Evolutionary conservation across 2,797 vertebrate genomes (phyloP).

Genomic region (Hybognathus amarus): DNA sequence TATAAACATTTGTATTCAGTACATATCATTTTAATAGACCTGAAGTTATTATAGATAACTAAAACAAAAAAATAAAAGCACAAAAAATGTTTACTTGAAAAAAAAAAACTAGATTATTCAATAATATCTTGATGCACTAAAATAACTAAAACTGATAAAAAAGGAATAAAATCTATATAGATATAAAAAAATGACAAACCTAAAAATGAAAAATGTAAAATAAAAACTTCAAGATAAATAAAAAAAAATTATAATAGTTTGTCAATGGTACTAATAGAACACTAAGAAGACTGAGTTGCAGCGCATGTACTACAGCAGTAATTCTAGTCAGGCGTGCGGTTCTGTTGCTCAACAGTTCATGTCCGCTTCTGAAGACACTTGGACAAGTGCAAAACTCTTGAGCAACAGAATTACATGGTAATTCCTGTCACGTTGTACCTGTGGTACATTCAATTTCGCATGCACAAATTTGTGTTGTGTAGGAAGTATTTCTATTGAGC

Average conservation of each 20-base stretch:
- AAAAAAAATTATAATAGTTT: background rate
- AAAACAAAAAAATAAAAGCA: background rate
- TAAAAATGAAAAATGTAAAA: background rate
- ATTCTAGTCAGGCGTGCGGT: background rate
- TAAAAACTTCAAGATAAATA: background rate
- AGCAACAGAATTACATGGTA: background rate
- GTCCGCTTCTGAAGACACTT: background rate
- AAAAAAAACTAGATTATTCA: background rate
- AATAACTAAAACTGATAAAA: background rate
- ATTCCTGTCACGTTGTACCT: background rate
- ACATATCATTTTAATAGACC: background rate
- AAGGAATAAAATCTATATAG: background rate
- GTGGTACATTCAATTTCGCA: too few species aligned
- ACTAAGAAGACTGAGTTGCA: background rate
- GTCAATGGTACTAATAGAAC: background rate
- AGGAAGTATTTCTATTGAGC: background rate
- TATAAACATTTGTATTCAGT: background rate
- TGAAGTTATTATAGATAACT: background rate
- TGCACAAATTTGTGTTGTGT: background rate
- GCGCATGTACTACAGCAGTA: too few species aligned
- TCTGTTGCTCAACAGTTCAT: slow-evolving; percentile 4
- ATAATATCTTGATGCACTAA: background rate
- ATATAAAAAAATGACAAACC: background rate
- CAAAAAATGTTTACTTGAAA: background rate
- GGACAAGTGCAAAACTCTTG: background rate